Evolutionary conservation across 1,140 invertebrate species (phyloP), one percentile per base, ranked within the genome.

Genomic region (Lethrus apterus): DNA sequence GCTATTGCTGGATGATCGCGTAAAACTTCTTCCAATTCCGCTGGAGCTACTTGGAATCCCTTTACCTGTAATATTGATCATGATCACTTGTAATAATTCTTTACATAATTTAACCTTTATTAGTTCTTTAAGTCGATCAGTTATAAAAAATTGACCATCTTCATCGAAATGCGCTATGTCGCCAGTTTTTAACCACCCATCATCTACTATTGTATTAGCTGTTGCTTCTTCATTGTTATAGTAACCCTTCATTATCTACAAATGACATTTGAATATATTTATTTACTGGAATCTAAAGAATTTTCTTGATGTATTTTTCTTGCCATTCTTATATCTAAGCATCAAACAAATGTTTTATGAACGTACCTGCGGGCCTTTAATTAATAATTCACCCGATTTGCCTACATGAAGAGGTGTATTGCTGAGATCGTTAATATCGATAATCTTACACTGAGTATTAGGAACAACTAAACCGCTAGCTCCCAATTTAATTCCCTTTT

Each of bases 1-100:
- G 68, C 56, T 1, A 95, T 69, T 32, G 76, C 77, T 0, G 84
- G 80, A 68, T 93, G 84, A 23, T 71, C 74, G 42, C 86, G 70
- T 14, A 95, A 60, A 9, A 93, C 51, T 10, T 76, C 83, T 71
- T 95, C 91, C 17, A 95, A 59, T 66, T 93, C 89, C 0, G 90
- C 86, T 8, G 92, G 92, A 2, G 89, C 74, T 8, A 95, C 91
- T 82, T 92, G 77, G 59, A 73, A 78, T 0, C 76, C 77, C 69
- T 79, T 79, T 3, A 74, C 71, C 68, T 73, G 53, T 4, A 20
- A 41, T n/a, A 40, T 13, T n/a, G n/a, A n/a, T n/a, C n/a, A n/a
- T n/a, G n/a, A n/a, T n/a, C n/a, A n/a, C n/a, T n/a, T n/a, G n/a
- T n/a, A n/a, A 18, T 15, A 24, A 23, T 41, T 21, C 8, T 26